phyloP scores from a whole-genome alignment of 2,888 invertebrate genomes.

The Pammene fasciana region DNA sequence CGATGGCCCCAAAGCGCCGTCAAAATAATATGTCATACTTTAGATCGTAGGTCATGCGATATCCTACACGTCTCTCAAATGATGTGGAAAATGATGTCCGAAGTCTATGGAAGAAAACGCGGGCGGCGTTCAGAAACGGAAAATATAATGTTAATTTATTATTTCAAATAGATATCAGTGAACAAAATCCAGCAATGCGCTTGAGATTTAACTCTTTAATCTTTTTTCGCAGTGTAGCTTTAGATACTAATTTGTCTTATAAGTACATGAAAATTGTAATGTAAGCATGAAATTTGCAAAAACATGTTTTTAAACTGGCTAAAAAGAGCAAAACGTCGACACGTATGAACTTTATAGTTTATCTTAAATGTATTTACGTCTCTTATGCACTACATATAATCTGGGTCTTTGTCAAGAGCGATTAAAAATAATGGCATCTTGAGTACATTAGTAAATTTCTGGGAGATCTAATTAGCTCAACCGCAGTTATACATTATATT shows the following conservation, averaged over 20 bases:
- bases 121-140: not conserved
- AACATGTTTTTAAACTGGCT: too few species aligned
- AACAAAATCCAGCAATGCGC: not conserved
- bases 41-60: conserved; percentile 4
- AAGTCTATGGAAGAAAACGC: not conserved
- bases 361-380: too few species aligned
- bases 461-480: conserved; percentile 34
- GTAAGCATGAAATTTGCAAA: too few species aligned
- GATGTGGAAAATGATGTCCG: conserved; percentile 3
- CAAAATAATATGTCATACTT: not conserved
- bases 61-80: not conserved
- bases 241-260: too few species aligned
- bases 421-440: conserved; percentile 25
- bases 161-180: not conserved
- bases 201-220: not conserved
- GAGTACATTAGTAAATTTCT: conserved; percentile 34
- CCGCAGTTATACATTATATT: conserved; percentile 52
- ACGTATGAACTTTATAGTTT: too few species aligned
- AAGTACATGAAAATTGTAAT: too few species aligned
- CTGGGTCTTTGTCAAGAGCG: conserved; percentile 2
- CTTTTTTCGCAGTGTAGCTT: not conserved
- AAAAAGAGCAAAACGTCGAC: too few species aligned
- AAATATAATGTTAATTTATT: not conserved
- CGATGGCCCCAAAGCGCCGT: not conserved
- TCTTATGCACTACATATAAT: conserved; percentile 1